phyloP scores from a whole-genome alignment of 2,797 vertebrate species.

The Epinephelus malabaricus region DNA sequence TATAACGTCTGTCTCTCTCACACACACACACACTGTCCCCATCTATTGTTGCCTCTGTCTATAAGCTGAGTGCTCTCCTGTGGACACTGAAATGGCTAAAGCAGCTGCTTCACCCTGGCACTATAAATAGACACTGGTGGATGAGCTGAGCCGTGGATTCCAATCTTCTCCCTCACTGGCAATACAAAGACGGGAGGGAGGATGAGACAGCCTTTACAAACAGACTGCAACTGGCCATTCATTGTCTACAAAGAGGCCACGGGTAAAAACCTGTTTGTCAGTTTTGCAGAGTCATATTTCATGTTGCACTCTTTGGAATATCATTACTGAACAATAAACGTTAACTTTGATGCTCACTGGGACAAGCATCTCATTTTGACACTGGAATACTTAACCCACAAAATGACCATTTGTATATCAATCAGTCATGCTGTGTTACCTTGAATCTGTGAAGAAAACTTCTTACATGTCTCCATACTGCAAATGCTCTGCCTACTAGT shows the following conservation, averaged over 20 bases:
- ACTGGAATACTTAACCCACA: too few relatives aligned
- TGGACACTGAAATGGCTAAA: conserved; percentile 75
- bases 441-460: too few relatives aligned
- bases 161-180: conserved; percentile 69
- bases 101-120: conserved; percentile 76
- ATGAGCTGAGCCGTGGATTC: conserved; percentile 71
- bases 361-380: neutral
- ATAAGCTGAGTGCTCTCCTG: conserved; percentile 56
- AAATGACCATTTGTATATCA: too few relatives aligned
- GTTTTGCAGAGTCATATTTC: conserved; percentile 2
- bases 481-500: too few relatives aligned
- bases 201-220: conserved; percentile 34
- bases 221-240: conserved; percentile 23
- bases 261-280: neutral
- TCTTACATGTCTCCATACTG: too few relatives aligned
- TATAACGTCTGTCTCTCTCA: neutral
- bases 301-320: neutral
- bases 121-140: conserved; percentile 82
- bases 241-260: neutral
- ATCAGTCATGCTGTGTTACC: too few relatives aligned
- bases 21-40: neutral
- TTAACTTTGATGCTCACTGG: neutral
- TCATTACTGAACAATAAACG: neutral
- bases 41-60: conserved; percentile 53
- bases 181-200: conserved; percentile 49